A percentile compares a stretch with the other conserved stretches of the same genome.
Evolutionary conservation across 2,113 vertebrate species (phyloP).

Genomic region (Chunga burmeisteri): DNA sequence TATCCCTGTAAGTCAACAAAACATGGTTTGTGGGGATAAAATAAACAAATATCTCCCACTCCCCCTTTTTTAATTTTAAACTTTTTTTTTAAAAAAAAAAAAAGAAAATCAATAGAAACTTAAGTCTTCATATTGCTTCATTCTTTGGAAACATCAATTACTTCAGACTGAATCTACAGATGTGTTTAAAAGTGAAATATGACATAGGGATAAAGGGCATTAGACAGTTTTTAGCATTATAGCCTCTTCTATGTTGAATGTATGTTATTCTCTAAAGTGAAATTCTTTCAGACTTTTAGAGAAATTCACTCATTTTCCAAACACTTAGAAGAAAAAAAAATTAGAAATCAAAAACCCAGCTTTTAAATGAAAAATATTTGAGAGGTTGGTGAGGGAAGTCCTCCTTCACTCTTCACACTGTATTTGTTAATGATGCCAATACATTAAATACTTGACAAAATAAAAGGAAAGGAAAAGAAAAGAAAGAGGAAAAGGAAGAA

Average conservation of each 20-base stretch:
- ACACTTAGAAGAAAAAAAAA: background rate
- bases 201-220: background rate
- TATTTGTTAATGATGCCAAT: background rate
- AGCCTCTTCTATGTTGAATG: background rate
- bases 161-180: background rate
- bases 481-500: background rate
- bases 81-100: too few species aligned
- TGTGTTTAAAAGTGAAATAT: background rate
- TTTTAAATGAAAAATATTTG: background rate
- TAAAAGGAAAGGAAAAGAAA: background rate
- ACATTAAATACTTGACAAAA: background rate
- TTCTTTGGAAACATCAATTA: background rate
- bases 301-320: background rate
- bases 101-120: background rate
- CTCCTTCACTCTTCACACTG: background rate
- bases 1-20: background rate
- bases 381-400: accelerated
- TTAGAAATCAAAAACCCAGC: background rate
- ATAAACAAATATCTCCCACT: background rate
- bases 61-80: accelerated
- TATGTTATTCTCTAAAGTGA: background rate
- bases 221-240: background rate
- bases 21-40: background rate
- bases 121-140: background rate
- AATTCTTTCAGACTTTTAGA: background rate